Base-by-base conservation (phyloP, 2,113 vertebrate species). In the Sinocyclocheilus maitianheensis region DNA sequence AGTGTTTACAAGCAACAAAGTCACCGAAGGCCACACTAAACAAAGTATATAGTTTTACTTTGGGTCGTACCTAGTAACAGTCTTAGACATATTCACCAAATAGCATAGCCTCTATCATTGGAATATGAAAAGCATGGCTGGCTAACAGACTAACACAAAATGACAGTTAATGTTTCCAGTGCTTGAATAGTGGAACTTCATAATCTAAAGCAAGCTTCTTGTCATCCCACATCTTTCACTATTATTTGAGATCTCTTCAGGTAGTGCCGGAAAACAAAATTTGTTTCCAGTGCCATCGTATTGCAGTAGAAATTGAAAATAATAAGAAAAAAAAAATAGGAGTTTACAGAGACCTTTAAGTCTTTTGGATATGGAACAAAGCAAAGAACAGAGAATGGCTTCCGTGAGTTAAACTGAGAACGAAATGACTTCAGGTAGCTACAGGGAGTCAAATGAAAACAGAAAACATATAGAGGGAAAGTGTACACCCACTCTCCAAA, bases 381-480 rank as follows among this genome's bases (percentile, higher is more conserved):
- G 69, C 37, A 48, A 24, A 75, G 72, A 48, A 5, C 40, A 48
- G 43, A 75, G n/a, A 24, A 75, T 48, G 22, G 43, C 22, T 46
- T 75, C 12, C 22, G 0, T 76, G 46, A 55, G 76, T 55, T 55
- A 55, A 77, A 77, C 46, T 34, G 48, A 55, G 48, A 55, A 16
- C 22, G 51, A 77, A 55, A 77, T 34, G 51, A 20, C 20, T 77
- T 55, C 48, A 77, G 76, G 75, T 53, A 53, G 13, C 13, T 53
- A 77, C 75, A 16, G 40, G 74, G 2, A 76, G 46, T 51, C n/a
- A 76, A 16, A 26, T 43, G 20, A 72, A 72, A 43, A 71, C 72
- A 77, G 75, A 53, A 77, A 77, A 77, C 24, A 77, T 77, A 77
- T 34, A 55, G 48, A 77, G 24, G 26, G 9, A 55, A 55, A 34